These are phyloP conservation scores for Drosophila mayri DNA, from an alignment of 1,140 invertebrate species.

Conservation along the genomic window DNA sequence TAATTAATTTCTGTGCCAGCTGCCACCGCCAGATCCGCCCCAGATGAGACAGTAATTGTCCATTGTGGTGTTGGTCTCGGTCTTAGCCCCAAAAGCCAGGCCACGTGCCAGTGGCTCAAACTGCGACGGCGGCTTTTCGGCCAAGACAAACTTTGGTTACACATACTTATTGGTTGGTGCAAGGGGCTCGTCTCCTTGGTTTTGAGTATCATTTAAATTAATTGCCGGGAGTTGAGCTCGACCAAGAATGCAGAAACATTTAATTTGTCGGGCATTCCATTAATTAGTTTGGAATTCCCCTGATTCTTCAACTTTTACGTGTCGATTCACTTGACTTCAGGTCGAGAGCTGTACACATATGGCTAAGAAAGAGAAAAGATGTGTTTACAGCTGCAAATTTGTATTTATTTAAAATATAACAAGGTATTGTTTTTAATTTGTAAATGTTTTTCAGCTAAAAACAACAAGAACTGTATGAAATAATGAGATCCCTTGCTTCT, in stretches of 20 bases:
- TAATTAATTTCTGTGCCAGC: conserved; percentile 68
- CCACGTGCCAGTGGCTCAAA: conserved; percentile 33
- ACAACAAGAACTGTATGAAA: not conserved
- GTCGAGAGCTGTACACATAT: not conserved
- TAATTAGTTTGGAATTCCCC: conserved; percentile 17
- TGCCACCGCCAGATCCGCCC: conserved; percentile 40
- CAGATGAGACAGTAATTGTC: conserved; percentile 64
- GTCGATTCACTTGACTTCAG: not conserved
- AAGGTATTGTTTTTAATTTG: not conserved
- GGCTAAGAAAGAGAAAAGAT: not conserved
- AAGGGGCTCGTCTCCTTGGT: conserved; percentile 7
- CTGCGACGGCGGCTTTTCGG: conserved; percentile 20
- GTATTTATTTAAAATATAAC: conserved; percentile 3
- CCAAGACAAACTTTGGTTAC: conserved; percentile 21
- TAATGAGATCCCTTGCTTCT: not conserved
- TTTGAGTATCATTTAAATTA: conserved; percentile 56
- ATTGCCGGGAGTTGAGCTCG: conserved; percentile 15
- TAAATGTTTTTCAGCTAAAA: not conserved
- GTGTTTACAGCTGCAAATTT: not conserved
- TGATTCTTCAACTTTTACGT: not conserved
- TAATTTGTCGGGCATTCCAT: conserved; percentile 19
- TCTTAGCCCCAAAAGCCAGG: conserved; percentile 10
- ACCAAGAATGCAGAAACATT: conserved; percentile 24
- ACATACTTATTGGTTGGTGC: conserved; percentile 10
- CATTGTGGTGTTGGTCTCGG: conserved; percentile 36